Percentiles rank a stretch among this genome's conserved stretches.
phyloP scores from a whole-genome alignment of 1,140 invertebrate species.

The Drosophila guanche region DNA sequence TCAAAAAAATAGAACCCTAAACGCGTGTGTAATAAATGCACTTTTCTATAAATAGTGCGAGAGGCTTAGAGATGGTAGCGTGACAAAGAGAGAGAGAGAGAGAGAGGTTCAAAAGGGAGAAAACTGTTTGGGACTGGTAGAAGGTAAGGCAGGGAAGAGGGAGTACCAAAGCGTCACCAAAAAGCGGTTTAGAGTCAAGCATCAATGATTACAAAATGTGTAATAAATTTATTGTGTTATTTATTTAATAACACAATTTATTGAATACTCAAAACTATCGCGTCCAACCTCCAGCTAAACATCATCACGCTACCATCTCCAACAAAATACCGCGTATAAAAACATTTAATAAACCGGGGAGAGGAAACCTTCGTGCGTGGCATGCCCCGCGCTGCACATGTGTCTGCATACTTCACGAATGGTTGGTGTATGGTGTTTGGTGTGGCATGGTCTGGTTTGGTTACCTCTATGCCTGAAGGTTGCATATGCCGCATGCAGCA shows the following conservation, averaged over 20 bases:
- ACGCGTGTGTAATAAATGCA: slow-evolving; percentile 68
- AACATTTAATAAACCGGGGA: background rate
- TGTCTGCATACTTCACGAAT: slow-evolving; percentile 60
- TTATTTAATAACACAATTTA: no score
- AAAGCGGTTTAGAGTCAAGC: no score
- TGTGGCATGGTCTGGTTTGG: slow-evolving; percentile 31
- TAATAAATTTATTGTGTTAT: no score
- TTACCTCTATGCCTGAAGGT: slow-evolving; percentile 48
- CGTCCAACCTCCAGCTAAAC: background rate
- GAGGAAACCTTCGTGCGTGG: slow-evolving; percentile 40
- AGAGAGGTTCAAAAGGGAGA: no score
- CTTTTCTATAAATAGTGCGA: slow-evolving; percentile 53
- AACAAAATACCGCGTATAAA: background rate
- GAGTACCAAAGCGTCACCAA: no score
- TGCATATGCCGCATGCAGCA: slow-evolving; percentile 44
- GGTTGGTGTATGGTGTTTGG: slow-evolving; percentile 1
- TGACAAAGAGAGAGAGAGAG: background rate
- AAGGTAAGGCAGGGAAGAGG: no score
- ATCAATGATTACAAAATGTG: no score
- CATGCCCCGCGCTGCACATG: slow-evolving; percentile 53
- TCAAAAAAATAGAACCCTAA: slow-evolving; percentile 53
- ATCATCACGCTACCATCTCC: slow-evolving; percentile 36
- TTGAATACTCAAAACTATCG: background rate
- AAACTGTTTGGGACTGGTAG: no score
- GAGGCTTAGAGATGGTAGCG: slow-evolving; percentile 19